Evolutionary conservation across 2,797 vertebrate species (phyloP).

Genomic region (Limosa lapponica): DNA sequence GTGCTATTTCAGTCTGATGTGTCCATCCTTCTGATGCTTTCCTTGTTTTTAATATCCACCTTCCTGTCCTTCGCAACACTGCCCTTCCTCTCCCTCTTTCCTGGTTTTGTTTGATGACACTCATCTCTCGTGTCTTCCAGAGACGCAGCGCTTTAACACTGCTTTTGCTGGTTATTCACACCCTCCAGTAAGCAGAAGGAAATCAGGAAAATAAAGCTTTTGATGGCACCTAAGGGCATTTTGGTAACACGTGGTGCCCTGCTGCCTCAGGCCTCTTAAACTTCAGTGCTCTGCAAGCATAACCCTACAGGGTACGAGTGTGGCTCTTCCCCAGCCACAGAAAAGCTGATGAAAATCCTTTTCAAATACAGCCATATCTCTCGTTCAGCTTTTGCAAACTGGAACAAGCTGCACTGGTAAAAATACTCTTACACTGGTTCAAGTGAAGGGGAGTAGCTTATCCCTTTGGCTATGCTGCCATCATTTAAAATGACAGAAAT

Average conservation of each 20-base stretch:
- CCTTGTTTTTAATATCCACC: slow-evolving; percentile 31
- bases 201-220: background rate
- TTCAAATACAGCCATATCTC: background rate
- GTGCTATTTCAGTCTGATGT: slow-evolving; percentile 22
- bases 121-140: background rate
- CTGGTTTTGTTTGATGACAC: slow-evolving; percentile 40
- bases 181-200: background rate
- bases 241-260: rapidly evolving
- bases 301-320: rapidly evolving
- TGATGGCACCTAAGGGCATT: background rate
- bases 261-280: background rate
- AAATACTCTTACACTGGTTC: background rate
- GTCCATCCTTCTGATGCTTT: background rate
- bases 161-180: background rate
- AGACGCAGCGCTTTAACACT: background rate
- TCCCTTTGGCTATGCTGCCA: rapidly evolving
- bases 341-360: background rate
- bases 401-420: background rate
- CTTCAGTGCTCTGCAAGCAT: rapidly evolving
- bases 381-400: background rate
- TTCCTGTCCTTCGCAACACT: slow-evolving; percentile 10
- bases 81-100: slow-evolving; percentile 57
- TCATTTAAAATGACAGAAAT: background rate
- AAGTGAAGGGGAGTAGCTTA: background rate
- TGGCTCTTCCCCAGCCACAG: background rate